phyloP scores from a whole-genome alignment of 2,797 vertebrate genomes.

The Rhinogobio ventralis region DNA sequence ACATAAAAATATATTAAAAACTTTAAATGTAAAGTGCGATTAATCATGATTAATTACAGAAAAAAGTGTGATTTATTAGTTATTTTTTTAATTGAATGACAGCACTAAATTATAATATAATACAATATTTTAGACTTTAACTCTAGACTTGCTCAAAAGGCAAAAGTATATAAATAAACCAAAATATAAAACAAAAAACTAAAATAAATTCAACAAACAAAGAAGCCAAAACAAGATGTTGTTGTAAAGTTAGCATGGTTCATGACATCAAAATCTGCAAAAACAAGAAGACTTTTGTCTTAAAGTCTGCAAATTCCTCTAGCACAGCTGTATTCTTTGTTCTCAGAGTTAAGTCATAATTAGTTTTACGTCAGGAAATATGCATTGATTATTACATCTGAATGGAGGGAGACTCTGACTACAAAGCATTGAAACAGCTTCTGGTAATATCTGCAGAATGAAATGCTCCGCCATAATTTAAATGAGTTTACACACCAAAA shows the following conservation, averaged over 20 bases:
- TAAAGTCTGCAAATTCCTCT: background rate
- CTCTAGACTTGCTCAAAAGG: background rate
- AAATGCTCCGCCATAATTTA: background rate
- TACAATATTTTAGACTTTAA: too few species aligned
- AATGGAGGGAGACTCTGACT: background rate
- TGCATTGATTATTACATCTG: background rate
- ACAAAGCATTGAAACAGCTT: slow-evolving; percentile 12
- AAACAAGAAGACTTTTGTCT: background rate
- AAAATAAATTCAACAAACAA: too few species aligned
- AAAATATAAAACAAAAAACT: background rate
- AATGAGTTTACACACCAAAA: background rate
- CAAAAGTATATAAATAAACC: background rate
- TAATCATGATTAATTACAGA: too few species aligned
- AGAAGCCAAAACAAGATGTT: too few species aligned
- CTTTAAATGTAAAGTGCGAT: too few species aligned
- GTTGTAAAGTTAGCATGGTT: background rate
- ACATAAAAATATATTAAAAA: too few species aligned
- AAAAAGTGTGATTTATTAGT: too few species aligned
- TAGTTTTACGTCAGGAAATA: too few species aligned
- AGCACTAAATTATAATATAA: too few species aligned
- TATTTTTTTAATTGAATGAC: too few species aligned
- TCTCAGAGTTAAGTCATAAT: background rate
- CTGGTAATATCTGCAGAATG: background rate
- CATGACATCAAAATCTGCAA: background rate
- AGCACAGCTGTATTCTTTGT: background rate